Evolutionary conservation across 2,797 vertebrate species (phyloP).

Genomic region (Epinephelus awoara): DNA sequence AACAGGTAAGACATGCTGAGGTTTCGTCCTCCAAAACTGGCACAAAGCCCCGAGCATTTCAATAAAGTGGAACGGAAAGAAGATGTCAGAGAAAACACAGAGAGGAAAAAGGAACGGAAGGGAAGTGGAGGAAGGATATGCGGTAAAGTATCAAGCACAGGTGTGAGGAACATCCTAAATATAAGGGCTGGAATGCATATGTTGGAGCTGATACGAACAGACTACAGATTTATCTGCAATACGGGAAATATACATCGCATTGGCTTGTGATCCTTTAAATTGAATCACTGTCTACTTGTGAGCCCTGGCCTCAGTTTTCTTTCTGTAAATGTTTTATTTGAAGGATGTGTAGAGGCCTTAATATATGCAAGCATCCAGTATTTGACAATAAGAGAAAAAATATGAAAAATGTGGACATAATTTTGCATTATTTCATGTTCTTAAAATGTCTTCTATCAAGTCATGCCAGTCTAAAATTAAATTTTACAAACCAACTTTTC

Average conservation of each 20-base stretch:
- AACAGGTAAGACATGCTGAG: conserved; percentile 35
- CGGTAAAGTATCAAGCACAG: not conserved
- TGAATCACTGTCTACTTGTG: not conserved
- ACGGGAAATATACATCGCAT: not conserved
- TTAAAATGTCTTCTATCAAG: not conserved
- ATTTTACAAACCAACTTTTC: not conserved
- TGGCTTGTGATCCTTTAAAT: not conserved
- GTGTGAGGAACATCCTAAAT: conserved; percentile 6
- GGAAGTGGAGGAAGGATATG: not conserved
- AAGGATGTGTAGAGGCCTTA: not conserved
- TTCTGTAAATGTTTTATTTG: not conserved
- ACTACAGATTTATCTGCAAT: not conserved
- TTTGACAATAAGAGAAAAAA: not conserved
- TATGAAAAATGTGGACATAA: not conserved
- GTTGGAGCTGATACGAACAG: not conserved
- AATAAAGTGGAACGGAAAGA: conserved; percentile 37
- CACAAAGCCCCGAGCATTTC: conserved; percentile 47
- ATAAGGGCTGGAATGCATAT: not conserved
- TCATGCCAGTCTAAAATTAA: not conserved
- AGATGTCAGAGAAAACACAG: conserved; percentile 1
- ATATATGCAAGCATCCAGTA: not conserved
- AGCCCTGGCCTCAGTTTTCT: not conserved
- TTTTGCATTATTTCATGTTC: not conserved
- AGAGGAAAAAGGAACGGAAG: not conserved
- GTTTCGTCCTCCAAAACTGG: conserved; percentile 59